These are phyloP conservation scores for Onychomys torridus DNA, from an alignment of 2,797 vertebrate genomes.

Conservation along the genomic window DNA sequence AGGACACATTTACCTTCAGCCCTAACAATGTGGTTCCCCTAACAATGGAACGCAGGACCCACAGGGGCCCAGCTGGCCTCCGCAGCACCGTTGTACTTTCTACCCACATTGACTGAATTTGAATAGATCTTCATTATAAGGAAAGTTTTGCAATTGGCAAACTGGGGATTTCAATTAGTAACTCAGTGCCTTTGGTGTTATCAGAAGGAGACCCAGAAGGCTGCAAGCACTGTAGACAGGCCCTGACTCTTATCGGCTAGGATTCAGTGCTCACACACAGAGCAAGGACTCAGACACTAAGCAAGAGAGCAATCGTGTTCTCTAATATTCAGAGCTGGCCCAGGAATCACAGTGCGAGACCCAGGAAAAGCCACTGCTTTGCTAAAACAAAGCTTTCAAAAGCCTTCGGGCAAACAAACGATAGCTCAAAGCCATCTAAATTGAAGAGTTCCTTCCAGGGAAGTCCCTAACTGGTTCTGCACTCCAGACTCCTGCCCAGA, in stretches of 20 bases:
- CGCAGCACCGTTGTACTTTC: fast-evolving
- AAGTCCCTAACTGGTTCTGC: not conserved
- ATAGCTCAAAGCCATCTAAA: too few species aligned
- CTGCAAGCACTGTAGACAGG: fast-evolving
- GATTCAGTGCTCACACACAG: not conserved
- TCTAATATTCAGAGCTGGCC: not conserved
- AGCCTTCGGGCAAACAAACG: not conserved
- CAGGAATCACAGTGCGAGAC: not conserved
- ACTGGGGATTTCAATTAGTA: not conserved
- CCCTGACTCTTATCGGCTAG: not conserved
- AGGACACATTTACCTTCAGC: too few species aligned
- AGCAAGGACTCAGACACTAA: not conserved
- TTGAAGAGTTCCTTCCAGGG: not conserved
- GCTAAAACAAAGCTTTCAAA: not conserved
- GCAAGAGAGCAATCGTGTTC: too few species aligned
- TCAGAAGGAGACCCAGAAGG: not conserved
- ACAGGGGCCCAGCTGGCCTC: not conserved
- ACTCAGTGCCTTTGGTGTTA: not conserved
- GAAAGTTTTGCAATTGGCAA: not conserved
- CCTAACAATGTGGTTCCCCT: not conserved
- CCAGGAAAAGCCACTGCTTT: not conserved
- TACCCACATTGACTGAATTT: too few species aligned
- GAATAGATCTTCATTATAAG: not conserved
- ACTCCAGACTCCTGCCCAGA: not conserved
- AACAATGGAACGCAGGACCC: not conserved